A percentile compares a stretch with the other conserved stretches of the same genome.
These are phyloP conservation scores for Mormyrus lacerda DNA, from an alignment of 2,113 vertebrate genomes.

Conservation along the genomic window DNA sequence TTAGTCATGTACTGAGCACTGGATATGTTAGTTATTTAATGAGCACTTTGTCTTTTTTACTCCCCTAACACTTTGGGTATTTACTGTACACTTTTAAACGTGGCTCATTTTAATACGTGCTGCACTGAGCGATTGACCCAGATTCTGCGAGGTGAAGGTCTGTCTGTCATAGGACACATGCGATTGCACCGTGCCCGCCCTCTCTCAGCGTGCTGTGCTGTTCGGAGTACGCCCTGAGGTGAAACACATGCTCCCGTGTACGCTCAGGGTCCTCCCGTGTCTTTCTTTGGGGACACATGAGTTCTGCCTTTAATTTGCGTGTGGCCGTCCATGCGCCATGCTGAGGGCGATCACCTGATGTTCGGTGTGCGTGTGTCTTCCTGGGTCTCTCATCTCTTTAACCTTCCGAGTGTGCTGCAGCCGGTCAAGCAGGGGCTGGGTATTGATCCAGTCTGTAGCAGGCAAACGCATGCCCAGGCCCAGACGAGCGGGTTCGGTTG, in stretches of 20 bases:
- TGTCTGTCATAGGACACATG: background rate
- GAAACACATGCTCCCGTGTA: background rate
- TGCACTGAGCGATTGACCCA: background rate
- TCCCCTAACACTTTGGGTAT: background rate
- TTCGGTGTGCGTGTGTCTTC: conserved; percentile 11
- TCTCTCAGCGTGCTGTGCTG: background rate
- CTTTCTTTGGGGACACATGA: background rate
- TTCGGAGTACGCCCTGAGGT: background rate
- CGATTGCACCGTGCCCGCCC: background rate
- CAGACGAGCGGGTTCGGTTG: conserved; percentile 28
- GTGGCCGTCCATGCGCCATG: background rate
- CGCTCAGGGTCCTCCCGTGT: background rate
- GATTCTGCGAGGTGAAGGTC: background rate
- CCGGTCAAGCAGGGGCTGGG: conserved; percentile 50
- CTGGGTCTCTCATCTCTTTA: conserved; percentile 29
- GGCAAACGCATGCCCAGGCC: conserved; percentile 46
- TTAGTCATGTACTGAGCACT: background rate
- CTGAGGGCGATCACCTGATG: background rate
- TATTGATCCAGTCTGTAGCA: conserved; percentile 61
- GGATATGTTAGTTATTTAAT: background rate
- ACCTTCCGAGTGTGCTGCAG: background rate
- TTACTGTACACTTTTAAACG: background rate
- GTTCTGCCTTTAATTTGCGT: background rate
- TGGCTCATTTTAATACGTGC: background rate
- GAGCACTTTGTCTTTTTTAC: background rate